Conservation (phyloP, 1,140 invertebrate genomes). For the Pseudomyrmex flavicornis region DNA sequence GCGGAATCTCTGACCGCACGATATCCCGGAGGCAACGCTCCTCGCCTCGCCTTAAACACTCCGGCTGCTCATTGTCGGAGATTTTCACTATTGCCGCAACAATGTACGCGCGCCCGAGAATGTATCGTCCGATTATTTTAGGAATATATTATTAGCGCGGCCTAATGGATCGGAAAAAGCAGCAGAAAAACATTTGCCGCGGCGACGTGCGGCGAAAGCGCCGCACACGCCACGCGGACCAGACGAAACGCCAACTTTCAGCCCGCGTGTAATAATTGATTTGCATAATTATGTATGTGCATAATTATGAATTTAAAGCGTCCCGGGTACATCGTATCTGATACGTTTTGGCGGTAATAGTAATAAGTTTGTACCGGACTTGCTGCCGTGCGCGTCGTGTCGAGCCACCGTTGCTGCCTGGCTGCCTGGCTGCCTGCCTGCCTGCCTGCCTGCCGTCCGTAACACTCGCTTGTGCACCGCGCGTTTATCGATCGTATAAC, state of each 20-base stretch:
- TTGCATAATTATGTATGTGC: conserved; percentile 74
- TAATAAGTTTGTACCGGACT: conserved; percentile 72
- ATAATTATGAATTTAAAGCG: conserved; percentile 74
- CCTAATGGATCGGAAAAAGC: conserved; percentile 52
- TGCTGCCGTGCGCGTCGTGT: conserved; percentile 34
- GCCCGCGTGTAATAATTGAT: conserved; percentile 70
- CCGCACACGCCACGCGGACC: conserved; percentile 8
- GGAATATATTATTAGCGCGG: conserved; percentile 54
- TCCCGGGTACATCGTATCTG: conserved; percentile 61
- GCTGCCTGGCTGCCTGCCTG: no score
- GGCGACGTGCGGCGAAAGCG: background rate
- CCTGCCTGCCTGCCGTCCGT: conserved; percentile 51
- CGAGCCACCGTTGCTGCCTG: conserved; percentile 34
- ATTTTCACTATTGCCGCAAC: conserved; percentile 36
- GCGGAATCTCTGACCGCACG: conserved; percentile 84
- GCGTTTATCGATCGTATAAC: conserved; percentile 73
- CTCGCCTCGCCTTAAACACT: conserved; percentile 79
- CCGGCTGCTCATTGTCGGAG: conserved; percentile 71
- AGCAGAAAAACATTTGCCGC: background rate
- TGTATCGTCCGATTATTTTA: conserved; percentile 26
- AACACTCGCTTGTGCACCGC: conserved; percentile 64
- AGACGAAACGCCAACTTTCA: conserved; percentile 63
- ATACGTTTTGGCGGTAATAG: conserved; percentile 72
- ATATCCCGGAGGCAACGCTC: conserved; percentile 77
- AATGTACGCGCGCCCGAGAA: conserved; percentile 18